Base-by-base conservation (phyloP, 2,113 vertebrate species). In the Epinephelus moara region DNA sequence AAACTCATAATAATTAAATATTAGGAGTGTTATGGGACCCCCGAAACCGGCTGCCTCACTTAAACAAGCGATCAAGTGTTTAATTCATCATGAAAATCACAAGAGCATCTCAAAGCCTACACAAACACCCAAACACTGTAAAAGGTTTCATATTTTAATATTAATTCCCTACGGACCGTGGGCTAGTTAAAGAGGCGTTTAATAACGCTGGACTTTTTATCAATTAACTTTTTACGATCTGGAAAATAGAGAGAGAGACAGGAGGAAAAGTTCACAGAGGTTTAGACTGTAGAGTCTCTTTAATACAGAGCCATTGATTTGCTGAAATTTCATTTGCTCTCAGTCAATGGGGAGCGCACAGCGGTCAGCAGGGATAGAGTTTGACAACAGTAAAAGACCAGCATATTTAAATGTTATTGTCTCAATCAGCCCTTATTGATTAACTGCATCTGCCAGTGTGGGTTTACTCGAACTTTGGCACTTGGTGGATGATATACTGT, bases 251-350 rank as follows among this genome's bases (percentile, higher is more conserved):
- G 12, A 17, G 14, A 27, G 30, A 50, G 18, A 50, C 42, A 14
- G 15, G 21, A 53, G 62, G 30, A 64, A 80, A 52, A 30, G 70
- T 56, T 77, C 19, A 61, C 64, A 1, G 53, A 70, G 15, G 49
- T 30, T 62, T 19, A 33, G 18, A 59, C 37, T 60, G 69, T 25
- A n/a, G 72, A 71, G 66, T 70, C 56, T 73, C 3, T 82, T 68
- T 84, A 52, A 89, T 71, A 81, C 6, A 5, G 27, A 53, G 40
- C n/a, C 59, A 88, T 78, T 47, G 85, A 86, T 91, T 70, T 42
- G 25, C 33, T 75, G 68, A 78, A 59, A 75, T 78, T 64, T 75
- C 7, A 85, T 85, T 78, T 75, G 73, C 42, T 78, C 64, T 37
- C 50, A 47, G 69, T 80, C 64, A 47, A 40, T 59, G 21, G 52